Base-by-base conservation (phyloP, 2,888 invertebrate species). In the Hydriomena furcata region DNA sequence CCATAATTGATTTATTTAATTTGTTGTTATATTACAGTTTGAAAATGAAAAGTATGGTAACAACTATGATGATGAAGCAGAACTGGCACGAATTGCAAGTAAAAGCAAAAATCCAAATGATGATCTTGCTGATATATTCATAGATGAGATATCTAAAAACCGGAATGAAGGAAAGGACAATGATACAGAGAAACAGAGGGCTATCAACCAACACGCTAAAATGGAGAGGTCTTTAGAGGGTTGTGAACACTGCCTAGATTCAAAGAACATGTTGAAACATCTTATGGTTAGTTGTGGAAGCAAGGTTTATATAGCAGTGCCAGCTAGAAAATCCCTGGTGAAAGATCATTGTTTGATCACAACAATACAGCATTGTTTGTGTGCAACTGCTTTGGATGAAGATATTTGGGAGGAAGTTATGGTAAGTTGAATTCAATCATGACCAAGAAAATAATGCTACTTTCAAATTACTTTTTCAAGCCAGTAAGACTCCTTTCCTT, bases 341-440 rank as follows among this genome's bases (percentile, higher is more conserved):
- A 91, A 92, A 45, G 96, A 96, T 0, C 99, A 99, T 74, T 99
- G 95, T 71, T 84, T 97, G 38, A 94, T 99, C 66, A 92, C 95
- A 1, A 97, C 98, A 0, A 93, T 95, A 70, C 93, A 94, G 61
- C 99, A 99, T 81, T 89, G 93, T 0, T 75, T 94, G 1, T 95
- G 96, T 76, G 93, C 94, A 25, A 97, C 97, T 0, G 93, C 94
- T 58, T 74, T 98, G 30, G 99, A 99, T 86, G 99, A 99, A 91
- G 97, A 99, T 86, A 95, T 97, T 35, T 99, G 97, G 97, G 92
- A 93, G 50, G 98, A 98, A 88, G 92, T 99, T 51, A 91, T 93
- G 88, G 95, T 94, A 82, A 73, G 70, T 56, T 34, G 37, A 34
- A 17, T n/a, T 17, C 12, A 30, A 30, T 13, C 7, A 12, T 17